Evolutionary conservation across 2,113 vertebrate species (phyloP).

Genomic region (Catharus minimus): DNA sequence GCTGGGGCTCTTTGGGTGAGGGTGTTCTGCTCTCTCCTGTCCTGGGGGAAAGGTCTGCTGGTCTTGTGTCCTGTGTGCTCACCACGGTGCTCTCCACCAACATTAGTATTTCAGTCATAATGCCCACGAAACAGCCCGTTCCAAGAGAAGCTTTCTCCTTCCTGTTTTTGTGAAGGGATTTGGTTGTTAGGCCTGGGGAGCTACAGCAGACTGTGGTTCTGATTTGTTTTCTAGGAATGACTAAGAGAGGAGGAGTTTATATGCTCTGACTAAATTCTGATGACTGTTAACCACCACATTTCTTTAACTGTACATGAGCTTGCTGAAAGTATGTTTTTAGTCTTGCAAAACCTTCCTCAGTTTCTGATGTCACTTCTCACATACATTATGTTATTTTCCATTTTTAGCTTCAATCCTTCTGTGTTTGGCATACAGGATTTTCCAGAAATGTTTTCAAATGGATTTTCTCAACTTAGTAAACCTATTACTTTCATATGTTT

Average conservation of each 20-base stretch:
- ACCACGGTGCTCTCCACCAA: background rate
- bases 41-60: background rate
- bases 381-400: conserved; percentile 14
- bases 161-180: conserved; percentile 21
- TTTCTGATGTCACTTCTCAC: background rate
- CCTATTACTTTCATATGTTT: background rate
- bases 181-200: background rate
- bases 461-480: background rate
- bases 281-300: background rate
- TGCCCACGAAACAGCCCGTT: background rate
- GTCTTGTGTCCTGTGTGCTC: accelerated
- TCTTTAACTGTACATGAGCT: conserved; percentile 16
- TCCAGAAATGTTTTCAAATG: conserved; percentile 3
- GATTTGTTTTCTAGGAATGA: conserved; percentile 62
- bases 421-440: background rate
- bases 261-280: background rate
- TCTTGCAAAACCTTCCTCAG: background rate
- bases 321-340: conserved; percentile 14
- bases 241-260: conserved; percentile 45
- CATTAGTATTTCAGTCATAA: background rate
- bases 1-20: background rate
- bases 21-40: background rate
- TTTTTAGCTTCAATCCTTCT: conserved; percentile 2
- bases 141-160: conserved; percentile 10
- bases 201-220: background rate